A percentile compares a stretch with the other conserved stretches of the same genome.
Conservation (phyloP, 2,888 invertebrate species). For the Sussaba pulchella region DNA sequence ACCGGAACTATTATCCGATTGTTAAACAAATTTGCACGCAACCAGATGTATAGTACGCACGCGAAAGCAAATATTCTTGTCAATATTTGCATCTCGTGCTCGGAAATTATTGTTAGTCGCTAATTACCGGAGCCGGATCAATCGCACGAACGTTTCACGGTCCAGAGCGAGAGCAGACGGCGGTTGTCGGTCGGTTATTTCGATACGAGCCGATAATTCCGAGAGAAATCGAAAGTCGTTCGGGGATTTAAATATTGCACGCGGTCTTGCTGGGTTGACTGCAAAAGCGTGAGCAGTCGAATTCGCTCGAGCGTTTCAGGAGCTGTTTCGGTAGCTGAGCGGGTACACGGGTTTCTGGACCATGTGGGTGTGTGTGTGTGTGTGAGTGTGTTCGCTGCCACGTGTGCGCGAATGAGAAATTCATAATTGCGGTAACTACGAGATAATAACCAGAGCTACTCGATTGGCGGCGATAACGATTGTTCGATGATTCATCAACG, state of each 20-base stretch:
- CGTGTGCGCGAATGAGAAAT: conserved; percentile 59
- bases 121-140: conserved; percentile 64
- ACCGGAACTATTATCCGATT: conserved; percentile 46
- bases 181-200: conserved; percentile 31
- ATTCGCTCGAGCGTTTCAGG: conserved; percentile 62
- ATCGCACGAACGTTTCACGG: conserved; percentile 57
- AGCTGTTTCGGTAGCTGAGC: conserved; percentile 12
- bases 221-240: conserved; percentile 70
- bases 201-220: conserved; percentile 64
- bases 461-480: conserved; percentile 11
- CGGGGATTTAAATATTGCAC: conserved; percentile 51
- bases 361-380: neutral
- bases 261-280: neutral
- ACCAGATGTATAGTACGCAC: neutral
- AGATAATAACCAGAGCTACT: conserved; percentile 52
- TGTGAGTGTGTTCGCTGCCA: neutral
- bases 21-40: conserved; percentile 3
- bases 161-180: conserved; percentile 45
- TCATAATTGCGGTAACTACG: conserved; percentile 57
- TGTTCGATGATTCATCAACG: conserved; percentile 52
- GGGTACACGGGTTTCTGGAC: no score
- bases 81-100: conserved; percentile 38
- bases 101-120: conserved; percentile 59
- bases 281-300: conserved; percentile 25
- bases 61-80: conserved; percentile 15